Base-by-base conservation (phyloP, 1,140 invertebrate genomes). In the Apocrypta bakeri region DNA sequence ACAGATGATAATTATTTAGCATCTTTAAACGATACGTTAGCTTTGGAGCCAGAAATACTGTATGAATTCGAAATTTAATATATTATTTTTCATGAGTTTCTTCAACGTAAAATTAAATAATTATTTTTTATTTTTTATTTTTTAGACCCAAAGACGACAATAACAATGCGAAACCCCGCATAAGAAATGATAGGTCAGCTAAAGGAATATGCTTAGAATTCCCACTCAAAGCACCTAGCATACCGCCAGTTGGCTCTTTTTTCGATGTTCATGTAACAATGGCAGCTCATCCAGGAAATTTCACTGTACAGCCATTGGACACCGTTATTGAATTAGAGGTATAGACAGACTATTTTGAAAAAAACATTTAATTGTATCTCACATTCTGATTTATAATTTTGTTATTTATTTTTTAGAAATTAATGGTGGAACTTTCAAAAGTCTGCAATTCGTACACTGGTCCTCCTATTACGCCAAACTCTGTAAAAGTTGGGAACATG, bases 11-110 rank as follows among this genome's bases (percentile, higher is more conserved):
- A 94, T 81, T 91, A 93, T 27, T 89, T 95, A 78, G 93, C 93
- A 64, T 95, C 94, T 56, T 93, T 95, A 74, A 95, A 95, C 89
- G 92, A 93, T 79, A 93, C 93, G 33, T 90, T 95, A 12, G 87
- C 88, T 61, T 87, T 94, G 74, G 93, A 94, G 85, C 75, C 82
- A 8, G 82, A 87, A 68, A 31, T 86, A 6, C 48, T 21, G 48
- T 56, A 56, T 2, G 48, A 21, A 56, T 6, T 21, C 48, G 2
- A 63, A 29, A 17, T 83, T n/a, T n/a, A n/a, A 86, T n/a, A 40
- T 37, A 72, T 17, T 56, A 7, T 6, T 48, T 56, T 56, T 56
- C 48, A 21, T 2, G 0, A 48, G 0, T 17, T 6, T 33, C 27
- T 66, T 66, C 29, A 29, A 66, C n/a, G n/a, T n/a, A 27, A 63